These are phyloP conservation scores for Scomber scombrus DNA, from an alignment of 2,113 vertebrate species.

Conservation along the genomic window DNA sequence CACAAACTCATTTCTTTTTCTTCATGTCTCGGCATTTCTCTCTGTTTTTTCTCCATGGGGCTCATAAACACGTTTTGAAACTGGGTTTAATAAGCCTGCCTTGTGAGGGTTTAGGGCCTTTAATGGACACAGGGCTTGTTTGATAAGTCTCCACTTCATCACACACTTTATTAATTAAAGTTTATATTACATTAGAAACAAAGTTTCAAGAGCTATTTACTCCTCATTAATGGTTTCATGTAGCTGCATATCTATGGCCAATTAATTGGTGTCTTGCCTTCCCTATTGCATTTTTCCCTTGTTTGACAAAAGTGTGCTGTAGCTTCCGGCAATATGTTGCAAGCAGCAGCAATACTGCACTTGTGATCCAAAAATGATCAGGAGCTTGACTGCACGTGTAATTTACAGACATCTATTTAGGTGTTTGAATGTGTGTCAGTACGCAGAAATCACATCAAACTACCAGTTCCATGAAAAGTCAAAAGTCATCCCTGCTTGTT, in stretches of 20 bases:
- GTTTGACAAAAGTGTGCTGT: conserved; percentile 72
- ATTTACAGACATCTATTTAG: conserved; percentile 15
- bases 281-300: conserved; percentile 70
- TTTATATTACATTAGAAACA: conserved; percentile 86
- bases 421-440: neutral
- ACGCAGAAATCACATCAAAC: neutral
- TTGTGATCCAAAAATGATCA: conserved; percentile 57
- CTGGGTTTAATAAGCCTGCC: conserved; percentile 83
- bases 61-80: conserved; percentile 84
- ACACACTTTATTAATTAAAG: conserved; percentile 88
- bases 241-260: conserved; percentile 83
- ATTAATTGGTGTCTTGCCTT: conserved; percentile 81
- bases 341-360: conserved; percentile 46
- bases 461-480: neutral
- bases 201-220: conserved; percentile 86
- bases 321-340: conserved; percentile 57
- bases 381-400: conserved; percentile 13
- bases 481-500: too few species aligned
- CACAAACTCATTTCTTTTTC: conserved; percentile 85
- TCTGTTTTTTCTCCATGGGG: conserved; percentile 76
- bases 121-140: conserved; percentile 86
- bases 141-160: conserved; percentile 89
- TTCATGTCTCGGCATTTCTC: conserved; percentile 82
- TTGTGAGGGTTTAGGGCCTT: conserved; percentile 82
- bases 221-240: conserved; percentile 84